phyloP scores from a whole-genome alignment of 2,113 vertebrate species.

The Daboia siamensis region DNA sequence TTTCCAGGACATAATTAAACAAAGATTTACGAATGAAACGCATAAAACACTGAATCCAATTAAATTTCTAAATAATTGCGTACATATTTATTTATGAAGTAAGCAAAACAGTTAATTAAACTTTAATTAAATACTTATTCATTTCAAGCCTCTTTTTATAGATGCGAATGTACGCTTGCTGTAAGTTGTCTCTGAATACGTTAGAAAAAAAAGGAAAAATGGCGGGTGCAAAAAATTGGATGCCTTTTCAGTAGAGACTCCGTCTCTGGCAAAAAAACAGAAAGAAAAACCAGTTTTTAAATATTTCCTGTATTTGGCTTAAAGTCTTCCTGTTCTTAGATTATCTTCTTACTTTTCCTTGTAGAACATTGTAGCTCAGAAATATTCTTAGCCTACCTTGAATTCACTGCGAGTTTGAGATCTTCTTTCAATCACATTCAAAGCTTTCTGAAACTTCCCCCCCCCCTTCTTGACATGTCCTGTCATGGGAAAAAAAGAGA shows the following conservation, averaged over 20 bases:
- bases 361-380: neutral
- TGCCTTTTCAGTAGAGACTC: neutral
- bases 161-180: neutral
- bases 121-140: neutral
- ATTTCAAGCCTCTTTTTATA: neutral
- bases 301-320: neutral
- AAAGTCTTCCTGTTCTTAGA: neutral
- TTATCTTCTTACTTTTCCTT: neutral
- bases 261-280: too few relatives aligned
- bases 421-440: neutral
- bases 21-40: neutral
- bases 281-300: neutral
- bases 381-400: neutral
- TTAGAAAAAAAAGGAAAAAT: neutral
- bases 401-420: neutral
- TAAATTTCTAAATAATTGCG: neutral
- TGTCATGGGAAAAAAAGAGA: too few relatives aligned
- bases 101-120: neutral
- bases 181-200: neutral
- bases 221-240: neutral
- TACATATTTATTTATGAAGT: neutral
- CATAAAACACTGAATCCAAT: neutral
- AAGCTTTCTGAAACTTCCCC: neutral
- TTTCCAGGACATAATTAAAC: neutral
- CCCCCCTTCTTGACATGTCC: too few relatives aligned